Base-by-base conservation (phyloP, 2,797 vertebrate genomes). In the Lophius americanus region DNA sequence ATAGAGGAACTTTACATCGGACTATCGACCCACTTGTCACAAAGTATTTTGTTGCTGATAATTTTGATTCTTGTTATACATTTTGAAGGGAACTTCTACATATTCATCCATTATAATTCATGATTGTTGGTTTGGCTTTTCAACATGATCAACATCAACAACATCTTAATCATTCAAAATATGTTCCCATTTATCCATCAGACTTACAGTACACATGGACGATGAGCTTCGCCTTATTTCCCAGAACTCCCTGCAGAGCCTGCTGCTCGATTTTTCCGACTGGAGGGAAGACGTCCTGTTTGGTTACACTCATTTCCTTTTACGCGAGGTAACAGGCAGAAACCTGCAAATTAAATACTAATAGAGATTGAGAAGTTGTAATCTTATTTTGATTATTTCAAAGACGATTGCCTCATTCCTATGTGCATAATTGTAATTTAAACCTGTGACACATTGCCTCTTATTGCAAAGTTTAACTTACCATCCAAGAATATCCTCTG, bases 201-300 rank as follows among this genome's bases (percentile, higher is more conserved):
- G 98, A 78, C 93, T 99, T 6, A 99, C 98, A 0, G 98, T 99
- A 64, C 98, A 99, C 78, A 99, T 99, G 98, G 98, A 99, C 49
- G 97, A 99, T 78, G 98, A 99, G 78, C 95, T 99, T 59, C 94
- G 98, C 35, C 96, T 98, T 23, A 98, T 99, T 83, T 96, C 98
- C 51, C 98, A 99, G 88, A 99, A 98, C 79, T 99, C 97, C 73
- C 92, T 99, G 73, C 98, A 99, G 90, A 98, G 98, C 65, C 90
- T 99, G 47, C 92, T 99, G 57, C 94, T 98, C 51, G 98, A 99
- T 88, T 98, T 99, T 89, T 94, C 96, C 0, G 98, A 99, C 88
- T 99, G 98, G 98, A 93, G 98, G 66, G 97, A 98, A 87, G 98
- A 99, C 3, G 98, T 99, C 6, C 93, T 99, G 6, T 99, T 99